Evolutionary conservation across 35 echinoderm and acorn worm genomes (phyloP), one percentile per base, ranked within the genome.

Genomic region (Patiria miniata): DNA sequence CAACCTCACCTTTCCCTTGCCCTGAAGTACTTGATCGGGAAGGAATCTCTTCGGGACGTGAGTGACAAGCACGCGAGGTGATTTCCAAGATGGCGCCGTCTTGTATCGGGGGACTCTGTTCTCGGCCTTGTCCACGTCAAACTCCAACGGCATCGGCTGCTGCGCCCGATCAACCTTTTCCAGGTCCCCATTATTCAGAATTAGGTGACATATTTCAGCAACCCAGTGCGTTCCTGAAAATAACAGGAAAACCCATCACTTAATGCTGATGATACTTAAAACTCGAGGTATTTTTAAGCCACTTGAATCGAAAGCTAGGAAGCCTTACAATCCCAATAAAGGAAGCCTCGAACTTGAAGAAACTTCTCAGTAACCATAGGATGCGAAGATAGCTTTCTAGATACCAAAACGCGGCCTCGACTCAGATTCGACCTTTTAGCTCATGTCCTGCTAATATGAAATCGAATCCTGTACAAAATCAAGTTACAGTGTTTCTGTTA

Each of bases 161-260:
- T 73, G 65, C 65, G 21, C 26, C 29, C 65, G 21, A 23, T 73
- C 65, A 15, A 73, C 65, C 29, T 73, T 73, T 10, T 73, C 65
- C 2, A 73, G 2, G 26, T 73, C 65, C 14, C 65, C 65, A 16
- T 73, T 36, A 34, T 73, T 73, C 18, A 36, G 8, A 30, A 73
- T 73, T 12, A 73, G 65, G 14, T 73, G 65, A 73, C 65, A 73
- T 22, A 73, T 73, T 73, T 73, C 65, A 73, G 26, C 19, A 30
- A 73, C 65, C 65, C 65, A 73, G 26, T 73, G 65, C 21, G 65
- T 73, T 12, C 65, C 65, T 73, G 42, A 47, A 47, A 47, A 47
- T 47, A 47, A 47, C 12, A 4, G 9, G 29, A 32, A 73, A 12
- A 73, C n/a, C 65, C 14, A 73, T 36, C 65, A 34, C 34, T n/a